Base-by-base conservation (phyloP, 1,140 invertebrate species). In the Drosophila bocqueti region DNA sequence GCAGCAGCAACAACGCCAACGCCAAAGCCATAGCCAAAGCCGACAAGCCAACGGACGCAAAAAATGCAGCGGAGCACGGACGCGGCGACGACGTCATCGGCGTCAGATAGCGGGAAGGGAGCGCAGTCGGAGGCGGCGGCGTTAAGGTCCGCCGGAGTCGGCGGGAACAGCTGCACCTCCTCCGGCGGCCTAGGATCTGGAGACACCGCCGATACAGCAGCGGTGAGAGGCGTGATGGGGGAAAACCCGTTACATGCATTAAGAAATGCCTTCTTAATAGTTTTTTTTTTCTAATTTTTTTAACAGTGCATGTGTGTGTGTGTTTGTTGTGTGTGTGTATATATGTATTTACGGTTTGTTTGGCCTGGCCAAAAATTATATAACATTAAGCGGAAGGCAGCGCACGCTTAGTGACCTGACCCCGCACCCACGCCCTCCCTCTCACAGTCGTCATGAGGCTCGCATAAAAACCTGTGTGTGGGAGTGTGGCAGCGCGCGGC, bases 401-500 rank as follows among this genome's bases (percentile, higher is more conserved):
- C 71, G 76, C 81, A 79, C 69, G 75, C 80, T 79, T 83, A 62
- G 65, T 83, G 69, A 69, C 80, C 59, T 65, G 64, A 43, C 55
- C 62, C n/a, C 45, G 29, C 18, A 38, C 42, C 36, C 38, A 29
- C 58, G 40, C 66, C 49, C 47, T 43, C 43, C 16, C 26, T 9
- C 9, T 26, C 9, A 47, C 43, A 77, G 40, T 69, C 64, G 57
- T 69, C 50, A 63, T 58, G 29, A 74, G 40, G 40, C 79, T 45
- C 45, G 5, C 54, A 79, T 62, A 55, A 31, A 55, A 38, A 43
- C 21, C 29, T 26, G 36, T 46, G 34, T 60, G 45, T 60, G 45
- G 45, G 52, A 2, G 50, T 49, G 43, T 42, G 65, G 11, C 15
- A 36, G 42, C 10, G 42, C 46, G 54, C 9, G 64, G 6, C 11